These are phyloP conservation scores for Chesias legatella DNA, from an alignment of 2,888 invertebrate genomes.

Conservation along the genomic window DNA sequence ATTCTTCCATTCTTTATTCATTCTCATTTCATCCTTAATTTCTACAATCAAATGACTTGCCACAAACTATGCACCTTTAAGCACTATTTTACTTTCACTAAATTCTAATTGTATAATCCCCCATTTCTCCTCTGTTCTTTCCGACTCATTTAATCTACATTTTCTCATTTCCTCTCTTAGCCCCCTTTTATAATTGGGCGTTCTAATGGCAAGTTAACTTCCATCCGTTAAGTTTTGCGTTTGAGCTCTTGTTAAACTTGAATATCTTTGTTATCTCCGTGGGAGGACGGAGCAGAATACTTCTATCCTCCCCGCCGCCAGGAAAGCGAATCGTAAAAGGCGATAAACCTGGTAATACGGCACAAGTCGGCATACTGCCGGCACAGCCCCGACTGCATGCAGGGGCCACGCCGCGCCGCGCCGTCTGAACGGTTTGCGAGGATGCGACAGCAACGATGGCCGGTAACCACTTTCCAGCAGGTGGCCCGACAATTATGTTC, in stretches of 20 bases:
- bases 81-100: too few relatives aligned
- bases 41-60: slow-evolving; percentile 5
- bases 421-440: slow-evolving; percentile 5
- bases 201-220: not conserved
- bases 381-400: too few relatives aligned
- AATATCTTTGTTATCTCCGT: slow-evolving; percentile 6
- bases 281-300: slow-evolving; percentile 19
- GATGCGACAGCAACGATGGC: not conserved
- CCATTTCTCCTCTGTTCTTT: too few relatives aligned
- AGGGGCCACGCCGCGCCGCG: not conserved
- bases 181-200: too few relatives aligned
- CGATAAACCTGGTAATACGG: slow-evolving; percentile 17
- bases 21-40: not conserved
- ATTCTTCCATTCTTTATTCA: not conserved
- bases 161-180: too few relatives aligned
- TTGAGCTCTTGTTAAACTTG: not conserved
- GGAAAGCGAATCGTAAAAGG: slow-evolving; percentile 23
- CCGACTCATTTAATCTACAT: too few relatives aligned
- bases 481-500: not conserved
- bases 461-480: slow-evolving; percentile 1
- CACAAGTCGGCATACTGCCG: not conserved
- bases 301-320: slow-evolving; percentile 19
- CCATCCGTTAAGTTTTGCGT: not conserved
- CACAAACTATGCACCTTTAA: too few relatives aligned
- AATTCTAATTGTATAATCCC: too few relatives aligned